A percentile compares a stretch with the other conserved stretches of the same genome.
phyloP scores from a whole-genome alignment of 2,888 invertebrate genomes.

The Chrysopilus asiliformis region DNA sequence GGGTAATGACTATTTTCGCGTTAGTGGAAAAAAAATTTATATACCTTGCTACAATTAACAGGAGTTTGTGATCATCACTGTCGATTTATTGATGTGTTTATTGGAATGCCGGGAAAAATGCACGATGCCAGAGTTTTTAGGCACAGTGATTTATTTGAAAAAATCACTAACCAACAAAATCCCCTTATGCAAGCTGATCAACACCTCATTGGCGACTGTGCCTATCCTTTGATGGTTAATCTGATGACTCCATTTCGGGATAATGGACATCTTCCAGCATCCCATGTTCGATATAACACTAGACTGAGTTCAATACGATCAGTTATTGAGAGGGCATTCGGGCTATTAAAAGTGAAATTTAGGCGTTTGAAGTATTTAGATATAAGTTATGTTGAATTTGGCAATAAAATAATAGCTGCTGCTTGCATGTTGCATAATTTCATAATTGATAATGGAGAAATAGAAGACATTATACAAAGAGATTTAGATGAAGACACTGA shows the following conservation, averaged over 20 bases:
- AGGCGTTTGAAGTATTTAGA: background rate
- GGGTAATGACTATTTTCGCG: too few species aligned
- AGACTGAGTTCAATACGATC: background rate
- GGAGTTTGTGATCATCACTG: background rate
- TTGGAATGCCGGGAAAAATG: background rate
- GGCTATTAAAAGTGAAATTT: background rate
- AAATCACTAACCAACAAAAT: background rate
- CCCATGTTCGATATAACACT: background rate
- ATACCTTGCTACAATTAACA: too few species aligned
- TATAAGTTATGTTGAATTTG: background rate
- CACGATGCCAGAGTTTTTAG: background rate
- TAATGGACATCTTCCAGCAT: background rate
- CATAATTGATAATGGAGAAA: background rate
- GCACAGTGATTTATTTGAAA: background rate
- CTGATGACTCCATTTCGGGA: background rate
- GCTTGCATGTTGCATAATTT: background rate
- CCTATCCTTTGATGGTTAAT: background rate
- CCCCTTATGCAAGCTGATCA: background rate
- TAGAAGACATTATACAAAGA: too few species aligned
- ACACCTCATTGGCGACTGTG: background rate
- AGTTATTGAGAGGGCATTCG: background rate
- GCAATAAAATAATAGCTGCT: background rate
- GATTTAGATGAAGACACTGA: too few species aligned
- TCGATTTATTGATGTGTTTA: background rate
- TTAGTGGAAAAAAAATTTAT: too few species aligned